Base-by-base conservation (phyloP, 2,797 vertebrate species). In the Garrulus glandarius region DNA sequence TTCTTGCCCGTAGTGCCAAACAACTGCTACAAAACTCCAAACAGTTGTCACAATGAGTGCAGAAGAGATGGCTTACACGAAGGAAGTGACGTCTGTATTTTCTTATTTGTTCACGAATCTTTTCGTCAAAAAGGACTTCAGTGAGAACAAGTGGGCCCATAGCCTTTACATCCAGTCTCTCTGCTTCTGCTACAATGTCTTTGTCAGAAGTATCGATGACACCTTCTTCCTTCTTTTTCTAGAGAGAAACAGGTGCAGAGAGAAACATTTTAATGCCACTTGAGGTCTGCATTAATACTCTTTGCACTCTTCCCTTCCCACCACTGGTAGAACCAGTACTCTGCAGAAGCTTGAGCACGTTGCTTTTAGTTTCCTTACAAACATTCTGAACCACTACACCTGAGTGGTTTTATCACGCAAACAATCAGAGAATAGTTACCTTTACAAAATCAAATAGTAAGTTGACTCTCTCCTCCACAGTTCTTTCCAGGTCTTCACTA, bases 361-460 rank as follows among this genome's bases (percentile, higher is more conserved):
- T 23, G 30, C 3, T 2, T 20, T 52, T 19, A 12, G 10, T 24
- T 44, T 71, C n/a, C 63, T 57, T 19, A 32, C 9, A 6, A 78
- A 29, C 1, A 3, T 21, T 39, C 41, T 13, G 13, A 11, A 6
- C 5, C 5, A 12, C 12, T 77, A 23, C 22, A 56, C 22, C 13
- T 17, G 12, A 71, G 16, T 2, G 4, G 12, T 29, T 69, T 10
- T 16, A 47, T 8, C 10, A 61, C 26, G 13, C 10, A 29, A 71
- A 13, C 4, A 23, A n/a, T 1, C 5, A 23, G 2, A 29, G 2
- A 61, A 29, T 1, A 84, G 4, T 83, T 94, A 99, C 99, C 98
- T 99, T 99, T n/a, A 99, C 99, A 97, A 99, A 99, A 97, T 98
- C 99, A 97, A 99, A 99, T 43, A 99, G 98, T 74, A 99, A 96